Percentiles rank a stretch among this genome's conserved stretches.
phyloP scores from a whole-genome alignment of 2,113 vertebrate species.

The Collichthys lucidus region DNA sequence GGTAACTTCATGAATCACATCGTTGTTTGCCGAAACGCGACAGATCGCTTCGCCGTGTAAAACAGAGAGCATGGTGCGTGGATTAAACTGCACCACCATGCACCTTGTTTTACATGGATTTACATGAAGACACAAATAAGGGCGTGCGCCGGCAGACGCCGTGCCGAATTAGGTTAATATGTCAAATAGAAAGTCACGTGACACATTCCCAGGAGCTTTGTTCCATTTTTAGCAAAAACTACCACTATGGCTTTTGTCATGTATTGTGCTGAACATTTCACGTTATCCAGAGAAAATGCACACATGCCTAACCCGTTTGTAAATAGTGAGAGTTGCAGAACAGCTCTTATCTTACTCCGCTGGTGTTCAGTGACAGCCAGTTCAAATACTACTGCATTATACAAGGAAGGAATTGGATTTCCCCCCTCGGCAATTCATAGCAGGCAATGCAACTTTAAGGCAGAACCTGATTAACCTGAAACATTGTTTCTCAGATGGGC shows the following conservation, averaged over 20 bases:
- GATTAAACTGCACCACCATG: background rate
- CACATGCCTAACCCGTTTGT: background rate
- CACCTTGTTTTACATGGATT: slow-evolving; percentile 44
- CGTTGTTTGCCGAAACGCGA: background rate
- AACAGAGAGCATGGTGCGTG: too few relatives aligned
- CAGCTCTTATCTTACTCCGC: slow-evolving; percentile 40
- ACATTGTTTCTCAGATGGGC: slow-evolving; percentile 21
- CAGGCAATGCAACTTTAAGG: slow-evolving; percentile 15
- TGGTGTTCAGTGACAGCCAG: slow-evolving; percentile 65
- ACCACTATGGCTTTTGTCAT: too few relatives aligned
- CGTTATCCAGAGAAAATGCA: slow-evolving; percentile 10
- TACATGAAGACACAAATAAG: slow-evolving; percentile 18
- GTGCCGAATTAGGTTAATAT: background rate
- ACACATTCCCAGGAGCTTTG: background rate
- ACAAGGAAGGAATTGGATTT: slow-evolving; percentile 55
- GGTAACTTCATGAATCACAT: slow-evolving; percentile 77
- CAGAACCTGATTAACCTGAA: slow-evolving; percentile 33
- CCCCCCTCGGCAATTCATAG: slow-evolving; percentile 24
- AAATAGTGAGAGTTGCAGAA: slow-evolving; percentile 57
- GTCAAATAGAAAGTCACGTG: background rate
- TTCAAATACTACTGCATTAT: slow-evolving; percentile 62
- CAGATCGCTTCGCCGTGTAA: background rate
- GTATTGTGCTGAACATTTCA: background rate
- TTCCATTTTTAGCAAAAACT: background rate
- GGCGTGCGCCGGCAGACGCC: background rate